Evolutionary conservation across 1,140 invertebrate genomes (phyloP).

Genomic region (Caerostris darwini): DNA sequence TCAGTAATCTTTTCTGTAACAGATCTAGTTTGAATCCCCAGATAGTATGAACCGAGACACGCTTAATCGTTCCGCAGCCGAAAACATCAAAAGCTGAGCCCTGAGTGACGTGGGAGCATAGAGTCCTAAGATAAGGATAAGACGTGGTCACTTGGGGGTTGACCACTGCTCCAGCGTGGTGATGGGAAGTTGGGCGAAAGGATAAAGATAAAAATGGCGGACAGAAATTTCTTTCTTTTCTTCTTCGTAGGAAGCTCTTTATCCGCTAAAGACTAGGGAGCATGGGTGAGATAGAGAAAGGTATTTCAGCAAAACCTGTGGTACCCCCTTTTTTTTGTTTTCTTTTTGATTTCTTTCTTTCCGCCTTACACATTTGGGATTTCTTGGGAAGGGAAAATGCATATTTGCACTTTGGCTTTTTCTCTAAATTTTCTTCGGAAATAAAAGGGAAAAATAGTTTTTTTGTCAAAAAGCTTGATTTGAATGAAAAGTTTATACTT

Average conservation of each 20-base stretch:
- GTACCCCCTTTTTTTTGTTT: not conserved
- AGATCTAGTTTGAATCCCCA: not conserved
- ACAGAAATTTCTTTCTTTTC: not conserved
- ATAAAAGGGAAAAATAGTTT: not conserved
- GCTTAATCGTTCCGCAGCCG: slow-evolving; percentile 18
- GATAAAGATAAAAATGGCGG: slow-evolving; percentile 14
- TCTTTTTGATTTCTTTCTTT: slow-evolving; percentile 1
- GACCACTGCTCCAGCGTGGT: slow-evolving; percentile 14
- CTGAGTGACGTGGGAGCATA: slow-evolving; percentile 9
- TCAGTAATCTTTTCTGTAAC: not conserved
- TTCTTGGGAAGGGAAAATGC: not conserved
- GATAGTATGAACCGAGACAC: not conserved
- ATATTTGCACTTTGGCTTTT: slow-evolving; percentile 6
- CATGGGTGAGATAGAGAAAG: slow-evolving; percentile 25
- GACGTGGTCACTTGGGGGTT: slow-evolving; percentile 45
- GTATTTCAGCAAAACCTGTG: not conserved
- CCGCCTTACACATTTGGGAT: not conserved
- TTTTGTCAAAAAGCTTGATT: not conserved
- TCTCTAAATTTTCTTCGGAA: not conserved
- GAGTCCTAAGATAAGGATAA: slow-evolving; percentile 44
- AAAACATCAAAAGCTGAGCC: not conserved
- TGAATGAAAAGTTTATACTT: no score
- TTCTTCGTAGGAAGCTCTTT: not conserved
- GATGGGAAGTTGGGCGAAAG: slow-evolving; percentile 28
- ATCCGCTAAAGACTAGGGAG: slow-evolving; percentile 11